Conservation (phyloP, 2,113 vertebrate genomes). For the Dendrocopos noguchii region DNA sequence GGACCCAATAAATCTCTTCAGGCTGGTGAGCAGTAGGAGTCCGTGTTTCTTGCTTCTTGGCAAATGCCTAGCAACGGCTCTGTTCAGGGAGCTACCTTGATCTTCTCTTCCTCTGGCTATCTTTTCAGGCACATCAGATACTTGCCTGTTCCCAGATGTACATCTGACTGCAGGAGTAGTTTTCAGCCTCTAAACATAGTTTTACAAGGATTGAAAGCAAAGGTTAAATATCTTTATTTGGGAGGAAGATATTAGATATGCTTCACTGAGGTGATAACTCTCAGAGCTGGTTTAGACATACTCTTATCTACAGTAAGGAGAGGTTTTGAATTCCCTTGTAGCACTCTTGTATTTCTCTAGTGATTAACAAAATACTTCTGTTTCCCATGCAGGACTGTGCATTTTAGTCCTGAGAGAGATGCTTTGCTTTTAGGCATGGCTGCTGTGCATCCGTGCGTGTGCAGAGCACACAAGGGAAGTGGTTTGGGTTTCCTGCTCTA, state of each 20-base stretch:
- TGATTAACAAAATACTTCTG: neutral
- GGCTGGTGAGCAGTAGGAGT: neutral
- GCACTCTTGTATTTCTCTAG: neutral
- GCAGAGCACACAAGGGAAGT: neutral
- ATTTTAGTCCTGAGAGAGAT: neutral
- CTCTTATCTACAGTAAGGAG: neutral
- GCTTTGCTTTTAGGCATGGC: neutral
- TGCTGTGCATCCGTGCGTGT: accelerated
- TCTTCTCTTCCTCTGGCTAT: neutral
- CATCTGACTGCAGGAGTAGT: neutral
- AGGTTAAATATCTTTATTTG: neutral
- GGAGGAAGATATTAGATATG: accelerated
- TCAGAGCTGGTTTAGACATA: neutral
- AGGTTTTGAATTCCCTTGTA: neutral
- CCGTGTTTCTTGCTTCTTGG: neutral
- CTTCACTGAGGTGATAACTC: neutral
- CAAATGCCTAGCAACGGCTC: neutral
- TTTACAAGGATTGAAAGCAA: neutral
- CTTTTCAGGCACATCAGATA: neutral
- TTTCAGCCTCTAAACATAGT: neutral
- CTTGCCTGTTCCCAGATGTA: neutral
- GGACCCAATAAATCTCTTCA: accelerated
- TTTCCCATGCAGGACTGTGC: neutral
- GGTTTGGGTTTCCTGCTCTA: neutral
- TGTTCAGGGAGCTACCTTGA: neutral